These are phyloP conservation scores for Drosophila nigromelanica DNA, from an alignment of 1,140 invertebrate genomes.

Conservation along the genomic window DNA sequence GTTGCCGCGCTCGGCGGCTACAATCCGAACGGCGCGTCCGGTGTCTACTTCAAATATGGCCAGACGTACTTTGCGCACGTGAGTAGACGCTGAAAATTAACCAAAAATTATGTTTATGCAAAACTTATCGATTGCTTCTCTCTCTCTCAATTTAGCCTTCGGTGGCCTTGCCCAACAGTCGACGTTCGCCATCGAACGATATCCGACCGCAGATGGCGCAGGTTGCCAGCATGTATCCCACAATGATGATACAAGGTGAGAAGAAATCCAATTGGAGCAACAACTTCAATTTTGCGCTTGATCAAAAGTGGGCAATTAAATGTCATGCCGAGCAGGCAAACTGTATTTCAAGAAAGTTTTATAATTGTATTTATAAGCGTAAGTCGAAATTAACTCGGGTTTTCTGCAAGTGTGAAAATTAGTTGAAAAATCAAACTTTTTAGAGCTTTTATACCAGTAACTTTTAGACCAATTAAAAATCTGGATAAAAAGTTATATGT, in stretches of 20 bases:
- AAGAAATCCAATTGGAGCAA: not conserved
- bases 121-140: not conserved
- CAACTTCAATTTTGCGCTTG: not conserved
- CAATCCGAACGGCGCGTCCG: constrained; percentile 75
- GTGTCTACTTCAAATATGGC: constrained; percentile 83
- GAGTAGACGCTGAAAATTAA: constrained; percentile 32
- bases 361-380: too few relatives aligned
- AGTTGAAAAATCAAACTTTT: too few relatives aligned
- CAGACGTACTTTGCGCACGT: constrained; percentile 84
- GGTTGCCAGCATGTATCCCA: constrained; percentile 82
- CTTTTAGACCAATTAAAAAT: too few relatives aligned
- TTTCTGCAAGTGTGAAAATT: too few relatives aligned
- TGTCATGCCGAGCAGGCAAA: too few relatives aligned
- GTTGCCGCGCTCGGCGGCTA: constrained; percentile 76
- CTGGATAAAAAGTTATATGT: too few relatives aligned
- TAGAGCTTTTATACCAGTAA: too few relatives aligned
- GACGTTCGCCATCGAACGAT: constrained; percentile 80
- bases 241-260: constrained; percentile 83
- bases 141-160: constrained; percentile 57
- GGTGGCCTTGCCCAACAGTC: constrained; percentile 82
- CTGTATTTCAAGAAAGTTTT: not conserved
- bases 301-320: not conserved
- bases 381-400: too few relatives aligned
- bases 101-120: not conserved
- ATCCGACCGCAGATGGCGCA: constrained; percentile 81